A percentile compares a stretch with the other conserved stretches of the same genome.
These are phyloP conservation scores for Pristionchus pacificus DNA, from an alignment of 1,140 invertebrate genomes.

Conservation along the genomic window DNA sequence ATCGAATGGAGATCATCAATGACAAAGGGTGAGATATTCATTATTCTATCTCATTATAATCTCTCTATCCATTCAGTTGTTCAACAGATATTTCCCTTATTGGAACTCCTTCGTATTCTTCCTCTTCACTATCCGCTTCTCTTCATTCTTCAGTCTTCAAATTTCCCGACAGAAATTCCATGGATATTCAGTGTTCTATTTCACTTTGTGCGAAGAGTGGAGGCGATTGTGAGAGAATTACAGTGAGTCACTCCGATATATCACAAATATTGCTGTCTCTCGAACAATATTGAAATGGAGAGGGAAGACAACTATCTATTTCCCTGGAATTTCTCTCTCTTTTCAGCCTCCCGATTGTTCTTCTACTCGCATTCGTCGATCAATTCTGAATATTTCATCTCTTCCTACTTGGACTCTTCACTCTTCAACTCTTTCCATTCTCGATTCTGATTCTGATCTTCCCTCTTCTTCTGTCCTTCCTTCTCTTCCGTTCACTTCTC, in stretches of 20 bases:
- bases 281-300: too few relatives aligned
- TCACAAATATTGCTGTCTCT: too few relatives aligned
- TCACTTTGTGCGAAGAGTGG: neutral
- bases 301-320: neutral
- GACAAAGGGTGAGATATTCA: constrained; percentile 19
- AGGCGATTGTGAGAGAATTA: too few relatives aligned
- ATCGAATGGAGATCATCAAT: constrained; percentile 26
- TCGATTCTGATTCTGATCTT: neutral
- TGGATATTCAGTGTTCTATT: neutral
- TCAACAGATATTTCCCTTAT: constrained; percentile 26
- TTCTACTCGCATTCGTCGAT: neutral
- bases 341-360: neutral
- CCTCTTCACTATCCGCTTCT: constrained; percentile 18
- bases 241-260: too few relatives aligned
- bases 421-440: constrained; percentile 3
- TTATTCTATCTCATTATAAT: neutral
- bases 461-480: constrained; percentile 6
- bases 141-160: constrained; percentile 28
- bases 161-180: constrained; percentile 11
- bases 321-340: neutral
- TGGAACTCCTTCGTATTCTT: constrained; percentile 30
- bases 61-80: constrained; percentile 16
- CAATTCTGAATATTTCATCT: constrained; percentile 15
- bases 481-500: neutral
- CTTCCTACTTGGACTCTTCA: neutral